These are phyloP conservation scores for Sturnira hondurensis DNA, from an alignment of 2,113 vertebrate genomes.

Conservation along the genomic window DNA sequence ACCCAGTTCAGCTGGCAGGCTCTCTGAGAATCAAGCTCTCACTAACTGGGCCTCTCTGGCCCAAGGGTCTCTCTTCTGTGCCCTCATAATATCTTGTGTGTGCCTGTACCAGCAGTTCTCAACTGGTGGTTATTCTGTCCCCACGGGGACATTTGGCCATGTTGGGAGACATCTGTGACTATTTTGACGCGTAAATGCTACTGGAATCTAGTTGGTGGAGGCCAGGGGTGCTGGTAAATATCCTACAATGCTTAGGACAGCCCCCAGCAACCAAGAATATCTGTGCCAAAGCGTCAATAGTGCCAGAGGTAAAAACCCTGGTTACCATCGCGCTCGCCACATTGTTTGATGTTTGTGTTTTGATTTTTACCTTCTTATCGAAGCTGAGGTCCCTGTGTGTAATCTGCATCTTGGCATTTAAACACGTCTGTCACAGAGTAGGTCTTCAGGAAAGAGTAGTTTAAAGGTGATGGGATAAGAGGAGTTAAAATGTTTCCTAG, in stretches of 20 bases:
- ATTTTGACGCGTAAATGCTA: not conserved
- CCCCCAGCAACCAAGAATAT: not conserved
- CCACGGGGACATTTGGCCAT: not conserved
- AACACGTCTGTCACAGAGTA: not conserved
- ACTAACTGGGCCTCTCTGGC: not conserved
- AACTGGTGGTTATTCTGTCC: not conserved
- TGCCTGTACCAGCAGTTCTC: not conserved
- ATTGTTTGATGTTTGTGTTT: not conserved
- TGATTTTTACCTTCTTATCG: not conserved
- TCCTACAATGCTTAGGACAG: not conserved
- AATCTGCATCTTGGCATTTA: not conserved
- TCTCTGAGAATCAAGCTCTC: not conserved
- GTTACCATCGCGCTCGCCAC: not conserved
- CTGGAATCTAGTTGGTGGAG: not conserved
- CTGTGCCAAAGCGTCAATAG: not conserved
- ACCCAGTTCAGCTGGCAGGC: too few species aligned
- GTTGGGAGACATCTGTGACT: not conserved
- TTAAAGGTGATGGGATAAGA: not conserved
- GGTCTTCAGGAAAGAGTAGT: not conserved
- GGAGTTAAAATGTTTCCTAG: not conserved
- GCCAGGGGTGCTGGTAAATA: not conserved
- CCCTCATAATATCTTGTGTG: not conserved
- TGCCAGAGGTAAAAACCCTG: not conserved
- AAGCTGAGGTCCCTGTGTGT: not conserved
- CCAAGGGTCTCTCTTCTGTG: not conserved